Conservation (phyloP, 2,797 vertebrate genomes). For the Pangasius macronema region DNA sequence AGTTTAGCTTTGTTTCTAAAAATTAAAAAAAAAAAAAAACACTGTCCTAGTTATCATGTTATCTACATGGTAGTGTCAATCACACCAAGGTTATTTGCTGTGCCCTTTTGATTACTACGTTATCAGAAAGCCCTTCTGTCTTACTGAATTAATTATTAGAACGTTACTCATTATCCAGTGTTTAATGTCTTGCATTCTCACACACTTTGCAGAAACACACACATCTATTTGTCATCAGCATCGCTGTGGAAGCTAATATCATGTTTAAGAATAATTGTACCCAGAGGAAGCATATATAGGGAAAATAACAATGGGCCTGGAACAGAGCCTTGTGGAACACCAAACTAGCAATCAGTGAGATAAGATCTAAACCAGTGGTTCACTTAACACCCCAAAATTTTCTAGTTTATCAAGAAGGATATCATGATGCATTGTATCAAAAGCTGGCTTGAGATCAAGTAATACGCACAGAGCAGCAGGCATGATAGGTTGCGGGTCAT, state of each 20-base stretch:
- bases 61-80: neutral
- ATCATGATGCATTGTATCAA: neutral
- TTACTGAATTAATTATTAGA: neutral
- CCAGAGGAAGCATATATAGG: neutral
- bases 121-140: neutral
- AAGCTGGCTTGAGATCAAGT: neutral
- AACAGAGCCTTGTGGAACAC: neutral
- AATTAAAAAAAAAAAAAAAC: neutral
- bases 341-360: neutral
- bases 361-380: neutral
- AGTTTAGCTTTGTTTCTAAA: neutral
- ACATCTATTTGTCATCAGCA: neutral
- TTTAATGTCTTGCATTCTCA: neutral
- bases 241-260: too few relatives aligned
- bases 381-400: too few relatives aligned
- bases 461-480: neutral
- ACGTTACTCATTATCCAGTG: neutral
- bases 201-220: constrained; percentile 1
- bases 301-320: neutral
- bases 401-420: neutral
- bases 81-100: neutral
- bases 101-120: neutral
- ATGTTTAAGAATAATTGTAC: too few relatives aligned
- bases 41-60: too few relatives aligned
- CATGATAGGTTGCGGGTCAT: neutral